Evolutionary conservation across 2,888 invertebrate genomes (phyloP), one percentile per base, ranked within the genome.

Genomic region (Eupithecia subfuscata): DNA sequence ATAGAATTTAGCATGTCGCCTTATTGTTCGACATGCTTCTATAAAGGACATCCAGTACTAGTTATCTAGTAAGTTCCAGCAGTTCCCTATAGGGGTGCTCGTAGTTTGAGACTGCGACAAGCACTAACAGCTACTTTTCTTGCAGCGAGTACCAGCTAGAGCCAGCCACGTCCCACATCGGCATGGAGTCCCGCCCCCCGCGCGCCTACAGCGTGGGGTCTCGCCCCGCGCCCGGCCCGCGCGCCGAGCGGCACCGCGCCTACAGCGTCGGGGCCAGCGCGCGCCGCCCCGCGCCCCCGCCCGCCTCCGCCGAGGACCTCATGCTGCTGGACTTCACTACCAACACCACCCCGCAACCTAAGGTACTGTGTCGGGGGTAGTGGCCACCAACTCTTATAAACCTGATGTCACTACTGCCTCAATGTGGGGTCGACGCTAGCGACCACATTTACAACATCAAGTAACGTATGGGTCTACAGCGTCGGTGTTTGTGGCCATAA

Each of bases 101-200:
- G 37, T 37, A 37, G 7, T 37, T 37, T 37, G 37, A 37, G 4
- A 37, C 56, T 30, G n/a, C 14, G 43, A 43, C 43, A 43, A 1
- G 18, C 45, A 52, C 11, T 22, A 56, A 56, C 56, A 22, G 22
- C 1, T 22, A 22, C 4, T 56, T n/a, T 52, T 22, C 9, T 56
- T 18, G 9, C 85, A 96, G 96, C 69, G 97, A 97, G 88, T 98
- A 97, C 92, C 97, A 97, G 81, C 94, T 98, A 70, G 98, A 98
- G 85, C 98, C 98, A 85, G 98, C 98, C 0, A 95, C 96, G 75
- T 97, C 98, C 22, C 97, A 97, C 88, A 96, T 97, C 76, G 93
- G 56, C 96, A 96, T 80, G 84, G 96, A 83, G 89, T 98, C 81
- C 97, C 97, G 84, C n/a, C 90, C 89, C 56, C 86, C 91, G 71